Percentiles rank a stretch among this genome's conserved stretches.
These are phyloP conservation scores for Euplagia quadripunctaria DNA, from an alignment of 2,888 invertebrate genomes.

Conservation along the genomic window DNA sequence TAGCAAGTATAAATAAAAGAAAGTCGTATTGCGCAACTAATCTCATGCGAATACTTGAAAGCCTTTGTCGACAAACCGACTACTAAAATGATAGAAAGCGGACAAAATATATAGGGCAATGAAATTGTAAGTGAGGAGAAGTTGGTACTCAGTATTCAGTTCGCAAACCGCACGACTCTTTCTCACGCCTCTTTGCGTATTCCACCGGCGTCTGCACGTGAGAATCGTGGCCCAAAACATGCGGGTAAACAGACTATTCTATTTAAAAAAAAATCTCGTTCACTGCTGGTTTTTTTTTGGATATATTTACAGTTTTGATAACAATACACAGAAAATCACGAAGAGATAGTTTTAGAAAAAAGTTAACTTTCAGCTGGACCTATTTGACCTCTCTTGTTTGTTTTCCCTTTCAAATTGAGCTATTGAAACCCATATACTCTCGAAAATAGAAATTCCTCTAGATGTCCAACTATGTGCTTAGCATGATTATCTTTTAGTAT, in stretches of 20 bases:
- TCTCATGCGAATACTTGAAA: constrained; percentile 24
- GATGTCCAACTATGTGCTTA: too few species aligned
- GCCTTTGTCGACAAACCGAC: constrained; percentile 38
- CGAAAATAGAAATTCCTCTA: too few species aligned
- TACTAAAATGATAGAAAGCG: constrained; percentile 50
- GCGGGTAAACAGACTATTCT: constrained; percentile 54
- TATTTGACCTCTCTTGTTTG: not conserved
- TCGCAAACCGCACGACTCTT: constrained; percentile 74
- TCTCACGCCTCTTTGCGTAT: constrained; percentile 81
- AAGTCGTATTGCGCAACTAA: constrained; percentile 37
- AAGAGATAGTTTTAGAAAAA: not conserved
- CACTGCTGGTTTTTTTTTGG: constrained; percentile 6
- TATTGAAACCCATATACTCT: not conserved
- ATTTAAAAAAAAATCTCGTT: constrained; percentile 18
- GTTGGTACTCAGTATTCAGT: constrained; percentile 73
- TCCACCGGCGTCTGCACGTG: constrained; percentile 69
- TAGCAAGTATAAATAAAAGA: constrained; percentile 33
- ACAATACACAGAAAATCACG: not conserved
- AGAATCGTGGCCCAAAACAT: constrained; percentile 66
- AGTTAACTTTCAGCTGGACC: not conserved
- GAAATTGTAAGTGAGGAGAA: constrained; percentile 76
- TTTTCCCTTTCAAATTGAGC: not conserved
- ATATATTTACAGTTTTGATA: not conserved
- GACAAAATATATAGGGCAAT: constrained; percentile 61
- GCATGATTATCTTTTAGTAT: too few species aligned